These are phyloP conservation scores for Sarcophaga subvicina DNA, from an alignment of 2,888 invertebrate species.

Conservation along the genomic window DNA sequence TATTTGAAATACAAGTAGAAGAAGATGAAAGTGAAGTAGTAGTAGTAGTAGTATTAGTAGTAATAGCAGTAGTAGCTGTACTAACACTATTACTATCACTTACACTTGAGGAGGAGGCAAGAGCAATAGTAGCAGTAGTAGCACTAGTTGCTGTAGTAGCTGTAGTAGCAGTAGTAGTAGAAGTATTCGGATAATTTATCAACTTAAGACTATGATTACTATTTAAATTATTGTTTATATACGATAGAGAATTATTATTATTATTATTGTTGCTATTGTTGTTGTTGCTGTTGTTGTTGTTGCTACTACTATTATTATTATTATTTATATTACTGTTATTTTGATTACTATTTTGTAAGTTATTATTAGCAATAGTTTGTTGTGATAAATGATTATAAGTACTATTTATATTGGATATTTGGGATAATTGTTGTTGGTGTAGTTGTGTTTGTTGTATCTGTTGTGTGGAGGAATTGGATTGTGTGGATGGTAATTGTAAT, in stretches of 20 bases:
- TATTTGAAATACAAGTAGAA: constrained; percentile 12
- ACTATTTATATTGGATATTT: constrained; percentile 63
- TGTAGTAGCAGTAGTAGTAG: constrained; percentile 49
- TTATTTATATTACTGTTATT: constrained; percentile 72
- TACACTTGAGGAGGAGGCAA: constrained; percentile 24
- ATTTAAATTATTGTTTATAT: constrained; percentile 73
- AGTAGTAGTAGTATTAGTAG: constrained; percentile 35
- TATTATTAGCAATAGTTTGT: constrained; percentile 57
- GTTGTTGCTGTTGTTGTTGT: constrained; percentile 66
- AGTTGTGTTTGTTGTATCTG: background rate
- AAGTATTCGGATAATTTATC: constrained; percentile 57
- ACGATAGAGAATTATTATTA: constrained; percentile 73
- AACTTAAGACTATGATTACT: constrained; percentile 71
- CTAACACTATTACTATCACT: constrained; percentile 15
- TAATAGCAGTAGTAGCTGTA: constrained; percentile 54
- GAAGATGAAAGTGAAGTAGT: constrained; percentile 35
- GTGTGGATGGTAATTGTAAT: constrained; percentile 40
- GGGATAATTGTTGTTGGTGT: constrained; percentile 60
- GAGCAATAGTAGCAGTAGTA: constrained; percentile 19
- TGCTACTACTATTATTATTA: constrained; percentile 72
- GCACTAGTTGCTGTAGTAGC: constrained; percentile 47
- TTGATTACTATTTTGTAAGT: constrained; percentile 44
- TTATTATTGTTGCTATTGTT: constrained; percentile 71
- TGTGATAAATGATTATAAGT: constrained; percentile 59
- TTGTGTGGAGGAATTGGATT: constrained; percentile 7